Evolutionary conservation across 2,888 invertebrate species (phyloP).

Genomic region (Caenorhabditis zanzibari): DNA sequence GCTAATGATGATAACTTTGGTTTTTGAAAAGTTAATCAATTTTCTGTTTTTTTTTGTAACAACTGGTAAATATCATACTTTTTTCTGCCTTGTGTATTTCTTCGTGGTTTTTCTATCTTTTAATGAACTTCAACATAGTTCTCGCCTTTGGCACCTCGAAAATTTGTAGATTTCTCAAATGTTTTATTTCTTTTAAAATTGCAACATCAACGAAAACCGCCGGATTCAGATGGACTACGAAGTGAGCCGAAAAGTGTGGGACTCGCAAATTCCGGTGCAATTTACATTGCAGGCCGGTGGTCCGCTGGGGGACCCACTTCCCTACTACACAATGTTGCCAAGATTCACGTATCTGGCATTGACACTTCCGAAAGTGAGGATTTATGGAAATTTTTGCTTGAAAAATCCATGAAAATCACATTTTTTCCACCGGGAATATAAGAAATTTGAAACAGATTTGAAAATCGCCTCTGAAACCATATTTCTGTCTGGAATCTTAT

Average conservation of each 20-base stretch:
- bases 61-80: no score
- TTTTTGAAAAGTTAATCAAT: constrained; percentile 5
- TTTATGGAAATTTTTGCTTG: no score
- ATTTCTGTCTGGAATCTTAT: background rate
- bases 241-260: constrained; percentile 95
- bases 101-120: background rate
- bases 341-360: constrained; percentile 80
- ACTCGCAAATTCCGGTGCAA: constrained; percentile 94
- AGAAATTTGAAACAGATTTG: background rate
- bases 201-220: background rate
- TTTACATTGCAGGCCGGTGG: constrained; percentile 93
- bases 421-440: no score
- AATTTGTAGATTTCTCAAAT: background rate
- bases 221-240: constrained; percentile 88
- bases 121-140: no score
- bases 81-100: background rate
- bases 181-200: background rate
- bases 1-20: constrained; percentile 58
- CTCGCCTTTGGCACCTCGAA: no score
- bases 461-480: background rate
- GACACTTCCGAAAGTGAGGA: constrained; percentile 71
- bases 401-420: no score
- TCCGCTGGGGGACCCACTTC: constrained; percentile 83
- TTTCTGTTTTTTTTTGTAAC: background rate
- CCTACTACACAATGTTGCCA: constrained; percentile 81